phyloP scores from a whole-genome alignment of 1,140 invertebrate species.

The Acromyrmex heyeri region DNA sequence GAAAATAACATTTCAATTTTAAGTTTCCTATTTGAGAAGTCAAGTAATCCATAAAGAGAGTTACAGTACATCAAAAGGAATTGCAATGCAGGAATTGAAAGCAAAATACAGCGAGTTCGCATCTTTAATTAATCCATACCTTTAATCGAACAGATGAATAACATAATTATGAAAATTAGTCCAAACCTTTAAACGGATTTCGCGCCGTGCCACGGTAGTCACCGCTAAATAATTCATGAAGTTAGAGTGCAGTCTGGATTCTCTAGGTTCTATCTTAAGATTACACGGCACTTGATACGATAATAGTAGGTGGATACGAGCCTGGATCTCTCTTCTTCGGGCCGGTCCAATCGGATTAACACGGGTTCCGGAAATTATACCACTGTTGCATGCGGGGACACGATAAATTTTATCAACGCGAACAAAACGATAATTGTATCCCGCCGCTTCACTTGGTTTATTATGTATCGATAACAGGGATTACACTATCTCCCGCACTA shows the following conservation, averaged over 20 bases:
- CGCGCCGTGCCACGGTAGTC: background rate
- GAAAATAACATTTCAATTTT: background rate
- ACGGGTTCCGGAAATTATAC: conserved; percentile 30
- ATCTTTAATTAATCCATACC: background rate
- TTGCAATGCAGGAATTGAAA: background rate
- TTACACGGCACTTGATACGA: conserved; percentile 40
- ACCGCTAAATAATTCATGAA: conserved; percentile 59
- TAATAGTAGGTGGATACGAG: conserved; percentile 12
- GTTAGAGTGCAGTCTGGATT: conserved; percentile 11
- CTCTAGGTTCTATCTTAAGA: background rate
- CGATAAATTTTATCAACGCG: conserved; percentile 58
- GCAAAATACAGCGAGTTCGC: background rate
- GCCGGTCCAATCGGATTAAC: conserved; percentile 47
- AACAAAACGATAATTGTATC: conserved; percentile 47
- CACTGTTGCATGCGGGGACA: conserved; percentile 23
- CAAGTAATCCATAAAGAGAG: background rate
- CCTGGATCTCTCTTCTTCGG: conserved; percentile 13
- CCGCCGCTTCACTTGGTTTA: conserved; percentile 19
- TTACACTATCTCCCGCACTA: conserved; percentile 30
- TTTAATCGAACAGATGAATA: background rate
- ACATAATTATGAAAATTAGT: conserved; percentile 27
- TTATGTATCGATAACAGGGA: conserved; percentile 45
- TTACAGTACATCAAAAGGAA: background rate
- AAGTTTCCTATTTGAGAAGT: background rate
- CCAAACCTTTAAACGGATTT: conserved; percentile 15